Conservation (phyloP, 2,888 invertebrate genomes). For the Megastigmus dorsalis region DNA sequence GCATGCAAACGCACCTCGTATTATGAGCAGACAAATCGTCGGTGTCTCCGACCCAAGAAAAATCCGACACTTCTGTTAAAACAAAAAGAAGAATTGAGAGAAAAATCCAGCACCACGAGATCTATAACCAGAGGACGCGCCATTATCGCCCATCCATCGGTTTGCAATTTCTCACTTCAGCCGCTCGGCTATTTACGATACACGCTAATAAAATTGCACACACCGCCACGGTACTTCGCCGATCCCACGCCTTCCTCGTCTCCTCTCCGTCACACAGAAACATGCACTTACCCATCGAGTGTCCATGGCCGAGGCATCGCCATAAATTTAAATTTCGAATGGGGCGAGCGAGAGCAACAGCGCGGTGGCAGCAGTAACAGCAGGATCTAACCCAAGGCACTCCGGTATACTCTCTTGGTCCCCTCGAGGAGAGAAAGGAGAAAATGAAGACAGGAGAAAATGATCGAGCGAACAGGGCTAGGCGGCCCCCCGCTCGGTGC, state of each 20-base stretch:
- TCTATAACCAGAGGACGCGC: too few relatives aligned
- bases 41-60: too few relatives aligned
- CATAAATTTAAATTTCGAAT: slow-evolving; percentile 51
- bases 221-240: not conserved
- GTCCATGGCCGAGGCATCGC: not conserved
- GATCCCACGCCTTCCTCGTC: not conserved
- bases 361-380: slow-evolving; percentile 1
- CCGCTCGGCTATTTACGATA: slow-evolving; percentile 21
- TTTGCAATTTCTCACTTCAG: too few relatives aligned
- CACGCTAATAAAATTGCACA: slow-evolving; percentile 17
- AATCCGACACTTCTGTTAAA: too few relatives aligned
- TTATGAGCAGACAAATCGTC: not conserved
- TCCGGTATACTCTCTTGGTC: not conserved
- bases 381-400: too few relatives aligned
- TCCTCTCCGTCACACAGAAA: not conserved
- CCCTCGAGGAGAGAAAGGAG: slow-evolving; percentile 44
- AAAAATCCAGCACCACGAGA: too few relatives aligned
- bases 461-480: not conserved
- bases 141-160: too few relatives aligned
- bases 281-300: not conserved
- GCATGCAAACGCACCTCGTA: not conserved
- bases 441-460: slow-evolving; percentile 29
- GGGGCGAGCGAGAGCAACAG: not conserved
- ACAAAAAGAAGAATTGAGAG: too few relatives aligned
- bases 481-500: slow-evolving; percentile 13